Evolutionary conservation across 23 tunicate species (phyloP).

Genomic region (Oikopleura dioica): DNA sequence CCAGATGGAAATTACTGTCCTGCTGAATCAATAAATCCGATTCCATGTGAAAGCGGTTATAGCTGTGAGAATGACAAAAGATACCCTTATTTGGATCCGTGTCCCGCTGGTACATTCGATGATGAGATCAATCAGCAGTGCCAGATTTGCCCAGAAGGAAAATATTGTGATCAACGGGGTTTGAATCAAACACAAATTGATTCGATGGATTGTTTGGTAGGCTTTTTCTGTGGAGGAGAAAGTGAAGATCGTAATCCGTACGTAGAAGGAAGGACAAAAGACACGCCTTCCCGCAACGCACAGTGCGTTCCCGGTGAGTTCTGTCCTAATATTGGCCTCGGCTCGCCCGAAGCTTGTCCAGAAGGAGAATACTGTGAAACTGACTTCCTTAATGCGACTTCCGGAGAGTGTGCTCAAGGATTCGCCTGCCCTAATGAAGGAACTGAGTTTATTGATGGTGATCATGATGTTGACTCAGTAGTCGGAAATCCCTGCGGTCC

Average conservation of each 20-base stretch:
- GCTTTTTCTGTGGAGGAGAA: background rate
- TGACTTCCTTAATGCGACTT: background rate
- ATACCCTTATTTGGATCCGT: slow-evolving; percentile 18
- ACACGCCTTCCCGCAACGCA: background rate
- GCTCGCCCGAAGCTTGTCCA: background rate
- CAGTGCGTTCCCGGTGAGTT: background rate
- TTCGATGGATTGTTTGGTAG: background rate
- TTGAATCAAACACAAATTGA: background rate
- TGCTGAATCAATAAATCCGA: slow-evolving; percentile 19
- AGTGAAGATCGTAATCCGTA: background rate
- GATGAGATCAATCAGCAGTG: slow-evolving; percentile 53
- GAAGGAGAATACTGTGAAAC: background rate
- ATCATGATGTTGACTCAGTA: background rate
- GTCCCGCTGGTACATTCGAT: slow-evolving; percentile 50
- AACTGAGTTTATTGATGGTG: slow-evolving; percentile 18
- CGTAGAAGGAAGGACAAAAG: too few relatives aligned
- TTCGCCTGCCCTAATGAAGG: slow-evolving; percentile 71
- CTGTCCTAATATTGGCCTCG: background rate
- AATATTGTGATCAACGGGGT: background rate
- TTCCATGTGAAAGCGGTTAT: slow-evolving; percentile 25
- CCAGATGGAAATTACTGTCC: slow-evolving; percentile 78
- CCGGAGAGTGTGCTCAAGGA: slow-evolving; percentile 30
- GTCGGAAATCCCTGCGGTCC: background rate
- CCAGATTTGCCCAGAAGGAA: slow-evolving; percentile 36
- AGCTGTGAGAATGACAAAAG: background rate